Evolutionary conservation across 2,797 vertebrate genomes (phyloP), one percentile per base, ranked within the genome.

Genomic region (Rhinogobio ventralis): DNA sequence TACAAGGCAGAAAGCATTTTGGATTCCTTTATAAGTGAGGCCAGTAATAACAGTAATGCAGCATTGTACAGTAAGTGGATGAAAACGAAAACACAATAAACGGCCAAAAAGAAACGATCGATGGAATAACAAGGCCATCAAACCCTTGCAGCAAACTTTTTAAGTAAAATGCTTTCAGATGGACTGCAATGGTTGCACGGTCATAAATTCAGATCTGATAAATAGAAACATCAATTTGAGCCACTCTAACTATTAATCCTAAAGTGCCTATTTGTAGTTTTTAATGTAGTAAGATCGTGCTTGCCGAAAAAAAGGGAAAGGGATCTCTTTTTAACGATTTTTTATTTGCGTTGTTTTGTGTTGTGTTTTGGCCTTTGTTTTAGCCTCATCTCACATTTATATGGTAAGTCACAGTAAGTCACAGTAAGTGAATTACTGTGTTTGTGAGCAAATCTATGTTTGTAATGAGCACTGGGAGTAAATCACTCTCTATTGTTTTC

Each of bases 401-500:
- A 25, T 51, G 45, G 30, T 69, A 71, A 77, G 79, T 53, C 82
- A 20, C n/a, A 4, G 30, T 69, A 71, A 77, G 79, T 53, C 82
- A 20, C n/a, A 4, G 67, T 87, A 87, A 86, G 87, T 83, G 68
- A 81, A 80, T 86, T 81, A 75, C 81, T 53, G 55, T 33, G 67
- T 85, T 83, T 84, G 25, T 79, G 64, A 79, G 80, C 45, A 82
- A 89, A 85, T 78, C 74, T 42, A 68, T 79, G 85, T 80, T 45
- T 74, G 67, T 88, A 88, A 76, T 86, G 68, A 82, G 86, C 83
- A 80, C 83, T 76, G 57, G 45, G 62, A 88, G 76, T 82, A 84
- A 82, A 88, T 88, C 62, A 86, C 73, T 71, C 49, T 73, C 76
- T 53, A 82, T 84, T 86, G 83, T 86, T 89, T 84, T 85, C 68